Evolutionary conservation across 2,888 invertebrate species (phyloP), one percentile per base, ranked within the genome.

Genomic region (Chrysodeixis includens): DNA sequence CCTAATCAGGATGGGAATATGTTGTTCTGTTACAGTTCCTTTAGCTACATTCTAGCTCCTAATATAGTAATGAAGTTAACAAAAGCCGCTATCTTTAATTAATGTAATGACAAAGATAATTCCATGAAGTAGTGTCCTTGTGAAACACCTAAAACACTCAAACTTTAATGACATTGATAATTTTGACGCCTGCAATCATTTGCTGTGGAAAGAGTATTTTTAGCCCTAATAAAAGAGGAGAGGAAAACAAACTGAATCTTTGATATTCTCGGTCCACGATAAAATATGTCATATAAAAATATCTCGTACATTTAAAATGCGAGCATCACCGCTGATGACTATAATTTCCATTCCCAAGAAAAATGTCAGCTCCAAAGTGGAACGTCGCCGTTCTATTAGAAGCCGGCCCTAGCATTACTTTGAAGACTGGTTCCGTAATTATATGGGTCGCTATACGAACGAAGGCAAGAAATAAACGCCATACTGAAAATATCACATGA

Each of bases 351-450:
- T 44, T 69, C 32, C 30, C 18, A 63, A 61, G 65, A 63, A 74
- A 73, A 62, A 63, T 66, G 53, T 9, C 32, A 16, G 51, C 51
- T 30, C 22, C 67, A 20, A 62, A 54, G 60, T 52, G 10, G 62
- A 65, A 53, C 54, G 30, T 6, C 46, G 30, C 12, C 46, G 46
- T 49, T 49, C 18, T 56, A 61, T 44, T 32, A 55, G 44, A 59
- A 64, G 18, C 14, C 30, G 32, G 18, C 35, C 18, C 35, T 62
- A 61, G 53, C 30, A 54, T 78, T 51, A 52, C 54, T 32, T 49
- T n/a, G 30, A 55, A 66, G 54, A 59, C 65, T 22, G 65, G 68
- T 63, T 76, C 54, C 52, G 35, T 68, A 76, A 76, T 67, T 60
- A 76, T 53, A 56, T 40, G 9, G 9, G 16, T 30, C 26, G 14